Conservation (phyloP, 2,797 vertebrate genomes). For the Fundulus diaphanus region DNA sequence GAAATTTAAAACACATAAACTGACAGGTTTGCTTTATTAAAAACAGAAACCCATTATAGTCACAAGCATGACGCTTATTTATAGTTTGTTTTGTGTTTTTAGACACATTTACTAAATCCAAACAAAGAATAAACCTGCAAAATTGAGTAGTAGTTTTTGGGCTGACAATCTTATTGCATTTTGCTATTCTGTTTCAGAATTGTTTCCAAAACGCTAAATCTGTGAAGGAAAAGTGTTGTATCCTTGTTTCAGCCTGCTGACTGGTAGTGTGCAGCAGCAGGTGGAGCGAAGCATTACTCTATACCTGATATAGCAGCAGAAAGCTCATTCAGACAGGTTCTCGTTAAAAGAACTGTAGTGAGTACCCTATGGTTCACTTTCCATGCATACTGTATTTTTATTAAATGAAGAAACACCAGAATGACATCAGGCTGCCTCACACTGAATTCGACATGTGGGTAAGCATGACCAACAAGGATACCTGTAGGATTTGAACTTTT, state of each 20-base stretch:
- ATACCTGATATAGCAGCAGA: background rate
- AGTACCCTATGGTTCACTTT: background rate
- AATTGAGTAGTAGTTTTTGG: background rate
- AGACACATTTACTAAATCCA: background rate
- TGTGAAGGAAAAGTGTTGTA: background rate
- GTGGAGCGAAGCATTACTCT: background rate
- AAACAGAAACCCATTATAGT: background rate
- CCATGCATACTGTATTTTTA: background rate
- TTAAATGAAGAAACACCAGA: constrained; percentile 35
- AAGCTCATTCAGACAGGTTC: background rate
- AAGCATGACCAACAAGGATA: too few relatives aligned
- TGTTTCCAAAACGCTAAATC: background rate
- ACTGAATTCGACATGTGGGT: background rate
- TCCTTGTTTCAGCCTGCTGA: background rate
- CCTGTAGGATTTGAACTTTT: background rate
- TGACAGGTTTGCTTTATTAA: background rate
- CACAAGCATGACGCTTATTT: constrained; percentile 6
- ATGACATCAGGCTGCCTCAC: constrained; percentile 5
- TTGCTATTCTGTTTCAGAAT: background rate
- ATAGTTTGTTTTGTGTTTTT: background rate
- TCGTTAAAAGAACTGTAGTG: background rate
- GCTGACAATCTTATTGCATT: background rate
- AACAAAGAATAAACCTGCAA: background rate
- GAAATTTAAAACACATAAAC: background rate
- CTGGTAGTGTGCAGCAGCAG: background rate